Base-by-base conservation (phyloP, 1,140 invertebrate species). In the Trichogramma pretiosum region DNA sequence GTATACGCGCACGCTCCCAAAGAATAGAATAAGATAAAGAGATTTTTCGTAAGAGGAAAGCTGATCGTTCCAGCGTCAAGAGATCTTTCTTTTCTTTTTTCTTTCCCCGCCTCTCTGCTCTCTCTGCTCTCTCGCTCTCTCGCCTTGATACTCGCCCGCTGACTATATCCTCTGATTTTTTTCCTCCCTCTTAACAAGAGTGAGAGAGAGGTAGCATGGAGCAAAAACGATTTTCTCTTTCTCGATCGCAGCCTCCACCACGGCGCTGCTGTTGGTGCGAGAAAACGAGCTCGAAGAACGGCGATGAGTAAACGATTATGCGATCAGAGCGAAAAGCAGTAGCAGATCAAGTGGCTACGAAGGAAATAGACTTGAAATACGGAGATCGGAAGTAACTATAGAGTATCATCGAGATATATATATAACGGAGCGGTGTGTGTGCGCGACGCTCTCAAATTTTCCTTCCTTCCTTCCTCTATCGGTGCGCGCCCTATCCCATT, bases 271-370 rank as follows among this genome's bases (percentile, higher is more conserved):
- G n/a, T n/a, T n/a, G n/a, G n/a, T n/a, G n/a, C n/a, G n/a, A n/a
- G n/a, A n/a, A n/a, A n/a, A n/a, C n/a, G n/a, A n/a, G n/a, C n/a
- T n/a, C n/a, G 22, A 48, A 28, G 34, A 24, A 48, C 36, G 32
- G 30, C 30, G 38, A 41, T 42, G 38, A 41, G 32, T 35, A 28
- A 41, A 48, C 22, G 32, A 48, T 41, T 42, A 42, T 36, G 28
- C 17, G 38, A 28, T 41, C 28, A 10, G 5, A n/a, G 36, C 36
- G 8, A 19, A 19, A 24, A 33, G 4, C 18, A 10, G 5, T 13
- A 8, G 19, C 16, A 39, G 16, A 24, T 21, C 14, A 41, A 48
- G 19, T 26, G 32, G 5, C 11, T 23, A 5, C 1, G 13, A 16
- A 13, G 26, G n/a, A n/a, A n/a, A n/a, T n/a, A n/a, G n/a, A n/a